A percentile compares a stretch with the other conserved stretches of the same genome.
These are phyloP conservation scores for Oceanodroma leucorhoa DNA, from an alignment of 2,797 vertebrate genomes.

Conservation along the genomic window DNA sequence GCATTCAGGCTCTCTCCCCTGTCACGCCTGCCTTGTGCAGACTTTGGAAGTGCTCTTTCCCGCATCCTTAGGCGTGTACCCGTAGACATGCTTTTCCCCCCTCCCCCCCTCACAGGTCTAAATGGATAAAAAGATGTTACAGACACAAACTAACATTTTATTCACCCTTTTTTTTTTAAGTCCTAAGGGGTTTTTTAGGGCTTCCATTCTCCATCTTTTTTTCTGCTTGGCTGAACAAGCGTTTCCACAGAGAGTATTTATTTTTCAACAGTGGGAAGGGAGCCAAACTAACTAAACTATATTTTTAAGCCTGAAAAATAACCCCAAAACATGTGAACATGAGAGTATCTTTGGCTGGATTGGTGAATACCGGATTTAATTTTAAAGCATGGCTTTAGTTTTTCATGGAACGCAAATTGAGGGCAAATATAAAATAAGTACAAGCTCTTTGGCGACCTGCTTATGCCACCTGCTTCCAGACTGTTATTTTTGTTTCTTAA, in stretches of 20 bases:
- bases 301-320: conserved; percentile 3
- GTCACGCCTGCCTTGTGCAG: background rate
- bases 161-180: background rate
- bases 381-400: background rate
- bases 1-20: background rate
- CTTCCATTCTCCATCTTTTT: background rate
- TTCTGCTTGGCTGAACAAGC: background rate
- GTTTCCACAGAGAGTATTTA: background rate
- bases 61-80: background rate
- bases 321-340: background rate
- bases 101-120: background rate
- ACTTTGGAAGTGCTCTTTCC: background rate
- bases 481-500: background rate
- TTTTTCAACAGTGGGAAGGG: background rate
- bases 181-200: background rate
- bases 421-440: background rate
- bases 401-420: background rate
- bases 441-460: background rate
- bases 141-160: background rate
- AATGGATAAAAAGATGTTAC: background rate
- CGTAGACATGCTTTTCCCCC: background rate
- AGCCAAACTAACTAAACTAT: background rate
- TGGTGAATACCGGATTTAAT: background rate
- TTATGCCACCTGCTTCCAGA: background rate
- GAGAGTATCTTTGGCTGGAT: background rate